Percentiles rank a stretch among this genome's conserved stretches.
Evolutionary conservation across 2,113 vertebrate species (phyloP).

Genomic region (Lamprotornis superbus): DNA sequence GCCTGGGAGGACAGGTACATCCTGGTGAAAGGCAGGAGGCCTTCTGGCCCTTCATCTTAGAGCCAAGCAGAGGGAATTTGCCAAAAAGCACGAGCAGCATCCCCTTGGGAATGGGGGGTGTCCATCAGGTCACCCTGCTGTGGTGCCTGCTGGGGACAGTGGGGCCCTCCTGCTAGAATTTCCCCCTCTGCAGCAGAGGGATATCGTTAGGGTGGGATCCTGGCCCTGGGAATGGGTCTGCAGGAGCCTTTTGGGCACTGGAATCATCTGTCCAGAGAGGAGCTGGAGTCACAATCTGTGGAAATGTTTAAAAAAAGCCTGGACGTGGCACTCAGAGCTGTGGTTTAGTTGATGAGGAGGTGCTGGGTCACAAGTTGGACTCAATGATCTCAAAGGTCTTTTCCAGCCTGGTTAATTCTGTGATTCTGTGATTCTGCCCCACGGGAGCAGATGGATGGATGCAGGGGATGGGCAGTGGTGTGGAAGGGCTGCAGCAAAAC

Average conservation of each 20-base stretch:
- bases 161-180: rapidly evolving
- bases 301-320: rapidly evolving
- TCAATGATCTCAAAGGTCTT: neutral
- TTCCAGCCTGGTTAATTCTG: neutral
- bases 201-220: neutral
- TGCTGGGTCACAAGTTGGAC: neutral
- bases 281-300: neutral
- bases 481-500: neutral
- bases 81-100: neutral
- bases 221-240: neutral
- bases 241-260: neutral
- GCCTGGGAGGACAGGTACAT: slow-evolving; percentile 10
- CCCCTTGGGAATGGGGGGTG: neutral
- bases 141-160: rapidly evolving
- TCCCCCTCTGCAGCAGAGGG: neutral
- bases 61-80: neutral
- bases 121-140: rapidly evolving
- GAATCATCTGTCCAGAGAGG: neutral
- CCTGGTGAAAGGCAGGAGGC: neutral
- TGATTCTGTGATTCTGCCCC: neutral
- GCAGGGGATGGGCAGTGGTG: rapidly evolving
- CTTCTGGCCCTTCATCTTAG: neutral
- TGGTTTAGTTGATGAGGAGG: neutral
- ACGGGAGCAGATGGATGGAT: neutral
- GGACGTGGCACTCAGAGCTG: rapidly evolving